A percentile compares a stretch with the other conserved stretches of the same genome.
Evolutionary conservation across 2,113 vertebrate genomes (phyloP).

Genomic region (Donacobius atricapilla): DNA sequence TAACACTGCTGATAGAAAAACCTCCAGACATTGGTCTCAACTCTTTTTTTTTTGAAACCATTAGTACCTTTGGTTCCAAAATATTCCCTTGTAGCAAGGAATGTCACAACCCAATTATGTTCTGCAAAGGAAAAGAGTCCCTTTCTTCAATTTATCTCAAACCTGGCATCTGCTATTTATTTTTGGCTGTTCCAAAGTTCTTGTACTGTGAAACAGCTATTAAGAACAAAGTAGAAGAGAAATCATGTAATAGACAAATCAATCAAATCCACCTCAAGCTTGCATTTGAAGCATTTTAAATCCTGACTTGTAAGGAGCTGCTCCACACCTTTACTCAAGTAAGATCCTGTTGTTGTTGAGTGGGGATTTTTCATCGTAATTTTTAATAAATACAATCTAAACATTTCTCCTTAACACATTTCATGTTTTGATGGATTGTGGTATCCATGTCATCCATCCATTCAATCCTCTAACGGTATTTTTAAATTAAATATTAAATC

Average conservation of each 20-base stretch:
- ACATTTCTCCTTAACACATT: background rate
- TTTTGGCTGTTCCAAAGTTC: background rate
- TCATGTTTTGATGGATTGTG: background rate
- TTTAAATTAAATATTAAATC: background rate
- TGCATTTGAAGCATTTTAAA: background rate
- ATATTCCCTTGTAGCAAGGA: background rate
- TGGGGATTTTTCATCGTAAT: accelerated
- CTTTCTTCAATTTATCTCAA: background rate
- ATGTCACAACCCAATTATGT: background rate
- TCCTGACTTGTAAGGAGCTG: background rate
- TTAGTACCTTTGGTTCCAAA: background rate
- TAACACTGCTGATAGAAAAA: background rate
- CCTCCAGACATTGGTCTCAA: background rate
- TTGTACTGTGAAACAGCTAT: background rate
- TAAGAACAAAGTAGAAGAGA: background rate
- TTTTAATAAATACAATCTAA: background rate
- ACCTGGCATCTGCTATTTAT: background rate
- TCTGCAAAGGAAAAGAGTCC: background rate
- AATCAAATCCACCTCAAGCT: background rate
- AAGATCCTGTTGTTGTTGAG: background rate
- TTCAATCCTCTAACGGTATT: background rate
- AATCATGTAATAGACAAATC: background rate
- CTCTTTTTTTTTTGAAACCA: background rate
- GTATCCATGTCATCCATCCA: background rate
- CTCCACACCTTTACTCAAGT: background rate